phyloP scores from a whole-genome alignment of 2,888 invertebrate species.

The Athalia rosae region DNA sequence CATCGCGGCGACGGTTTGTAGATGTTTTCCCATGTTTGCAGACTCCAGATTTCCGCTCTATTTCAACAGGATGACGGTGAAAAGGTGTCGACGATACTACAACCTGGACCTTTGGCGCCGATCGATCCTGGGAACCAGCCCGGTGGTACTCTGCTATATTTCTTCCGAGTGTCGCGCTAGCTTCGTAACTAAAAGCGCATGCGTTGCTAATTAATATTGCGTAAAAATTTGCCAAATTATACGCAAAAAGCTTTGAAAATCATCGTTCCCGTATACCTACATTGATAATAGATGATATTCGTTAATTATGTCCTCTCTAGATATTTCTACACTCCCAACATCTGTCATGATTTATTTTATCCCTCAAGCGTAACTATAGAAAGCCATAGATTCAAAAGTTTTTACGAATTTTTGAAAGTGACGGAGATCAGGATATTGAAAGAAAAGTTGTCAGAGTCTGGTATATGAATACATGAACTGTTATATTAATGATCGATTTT shows the following conservation, averaged over 20 bases:
- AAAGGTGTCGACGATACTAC: conserved; percentile 23
- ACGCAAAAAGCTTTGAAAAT: conserved; percentile 8
- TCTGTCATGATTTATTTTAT: too few relatives aligned
- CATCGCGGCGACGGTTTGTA: conserved; percentile 84
- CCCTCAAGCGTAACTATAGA: too few relatives aligned
- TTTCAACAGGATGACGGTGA: conserved; percentile 17
- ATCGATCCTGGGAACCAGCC: conserved; percentile 27
- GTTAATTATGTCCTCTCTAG: too few relatives aligned
- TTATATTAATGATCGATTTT: too few relatives aligned
- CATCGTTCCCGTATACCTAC: background rate
- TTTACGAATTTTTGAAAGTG: too few relatives aligned
- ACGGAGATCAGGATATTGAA: too few relatives aligned
- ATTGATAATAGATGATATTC: conserved; percentile 7
- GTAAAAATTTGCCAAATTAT: background rate
- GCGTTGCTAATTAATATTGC: conserved; percentile 3
- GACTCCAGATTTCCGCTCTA: conserved; percentile 17
- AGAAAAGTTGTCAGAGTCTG: too few relatives aligned
- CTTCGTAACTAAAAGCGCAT: conserved; percentile 15
- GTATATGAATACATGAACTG: too few relatives aligned
- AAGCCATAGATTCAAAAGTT: too few relatives aligned
- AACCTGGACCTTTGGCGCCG: conserved; percentile 31
- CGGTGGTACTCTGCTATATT: conserved; percentile 1
- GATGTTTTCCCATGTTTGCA: conserved; percentile 80
- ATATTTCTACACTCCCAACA: too few relatives aligned
- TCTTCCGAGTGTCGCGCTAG: conserved; percentile 11